Evolutionary conservation across 1,140 invertebrate species (phyloP).

Genomic region (Paracyclopina nana): DNA sequence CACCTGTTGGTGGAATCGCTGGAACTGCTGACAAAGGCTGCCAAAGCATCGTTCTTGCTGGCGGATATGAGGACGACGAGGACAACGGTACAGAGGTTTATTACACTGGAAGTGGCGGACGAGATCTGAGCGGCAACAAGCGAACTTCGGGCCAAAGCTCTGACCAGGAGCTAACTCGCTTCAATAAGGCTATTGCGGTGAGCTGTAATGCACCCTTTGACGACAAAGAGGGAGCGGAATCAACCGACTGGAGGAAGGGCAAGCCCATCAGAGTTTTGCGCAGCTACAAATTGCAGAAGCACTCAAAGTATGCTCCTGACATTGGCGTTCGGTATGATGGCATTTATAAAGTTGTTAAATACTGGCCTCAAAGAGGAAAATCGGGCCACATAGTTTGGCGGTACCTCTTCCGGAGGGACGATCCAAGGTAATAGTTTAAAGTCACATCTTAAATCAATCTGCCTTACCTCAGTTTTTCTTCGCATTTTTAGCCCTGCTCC

Average conservation of each 20-base stretch:
- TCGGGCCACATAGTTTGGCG: constrained; percentile 63
- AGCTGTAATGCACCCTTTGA: constrained; percentile 50
- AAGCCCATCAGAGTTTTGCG: constrained; percentile 58
- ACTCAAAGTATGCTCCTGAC: constrained; percentile 54
- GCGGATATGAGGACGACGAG: constrained; percentile 67
- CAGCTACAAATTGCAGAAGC: constrained; percentile 46
- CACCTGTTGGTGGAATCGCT: constrained; percentile 63
- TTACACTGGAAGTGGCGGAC: constrained; percentile 44
- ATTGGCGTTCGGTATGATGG: constrained; percentile 51
- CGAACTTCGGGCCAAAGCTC: not conserved
- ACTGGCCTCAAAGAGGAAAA: constrained; percentile 55
- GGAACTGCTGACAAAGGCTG: constrained; percentile 55
- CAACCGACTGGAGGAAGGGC: constrained; percentile 47
- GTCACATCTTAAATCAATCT: too few species aligned
- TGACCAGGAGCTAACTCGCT: constrained; percentile 34
- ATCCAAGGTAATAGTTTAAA: too few species aligned
- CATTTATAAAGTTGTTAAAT: constrained; percentile 60
- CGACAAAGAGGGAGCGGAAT: constrained; percentile 41
- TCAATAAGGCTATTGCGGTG: constrained; percentile 56
- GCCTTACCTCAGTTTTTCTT: too few species aligned
- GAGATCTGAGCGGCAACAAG: constrained; percentile 18
- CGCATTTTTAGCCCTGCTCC: too few species aligned
- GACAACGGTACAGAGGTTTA: constrained; percentile 62
- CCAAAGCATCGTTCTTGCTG: constrained; percentile 61
- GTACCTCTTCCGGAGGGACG: constrained; percentile 54